Evolutionary conservation across 2,888 invertebrate genomes (phyloP).

Genomic region (Drosophila siamana): DNA sequence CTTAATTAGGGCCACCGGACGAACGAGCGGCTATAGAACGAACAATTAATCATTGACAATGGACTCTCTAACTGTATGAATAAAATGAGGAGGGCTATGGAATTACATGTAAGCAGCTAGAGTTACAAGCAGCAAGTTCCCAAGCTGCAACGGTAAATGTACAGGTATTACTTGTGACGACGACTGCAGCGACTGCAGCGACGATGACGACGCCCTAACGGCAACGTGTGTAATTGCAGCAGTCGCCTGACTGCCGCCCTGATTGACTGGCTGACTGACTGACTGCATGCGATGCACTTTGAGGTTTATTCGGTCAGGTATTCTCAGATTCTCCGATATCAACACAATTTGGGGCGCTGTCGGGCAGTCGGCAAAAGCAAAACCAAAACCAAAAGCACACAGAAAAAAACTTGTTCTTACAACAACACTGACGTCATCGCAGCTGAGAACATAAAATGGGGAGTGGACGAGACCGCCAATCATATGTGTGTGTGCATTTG

Average conservation of each 20-base stretch:
- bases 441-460: slow-evolving; percentile 81
- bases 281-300: slow-evolving; percentile 50
- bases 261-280: background rate
- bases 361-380: slow-evolving; percentile 22
- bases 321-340: slow-evolving; percentile 40
- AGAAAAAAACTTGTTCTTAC: slow-evolving; percentile 70
- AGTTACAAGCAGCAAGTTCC: slow-evolving; percentile 35
- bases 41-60: slow-evolving; percentile 70
- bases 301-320: slow-evolving; percentile 60
- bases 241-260: slow-evolving; percentile 38
- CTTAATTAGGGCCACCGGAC: slow-evolving; percentile 65
- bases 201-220: slow-evolving; percentile 63
- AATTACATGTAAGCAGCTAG: slow-evolving; percentile 37
- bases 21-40: slow-evolving; percentile 34
- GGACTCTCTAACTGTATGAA: slow-evolving; percentile 15
- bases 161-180: slow-evolving; percentile 24
- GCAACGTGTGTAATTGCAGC: slow-evolving; percentile 78
- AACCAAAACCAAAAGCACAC: slow-evolving; percentile 14
- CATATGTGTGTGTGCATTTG: slow-evolving; percentile 44
- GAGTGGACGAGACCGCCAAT: slow-evolving; percentile 80
- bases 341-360: slow-evolving; percentile 21
- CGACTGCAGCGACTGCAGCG: too few relatives aligned
- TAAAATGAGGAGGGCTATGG: slow-evolving; percentile 25
- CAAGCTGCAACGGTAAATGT: slow-evolving; percentile 17
- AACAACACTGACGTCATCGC: slow-evolving; percentile 78